Base-by-base conservation (phyloP, 2,888 invertebrate genomes). In the Protophormia terraenovae region DNA sequence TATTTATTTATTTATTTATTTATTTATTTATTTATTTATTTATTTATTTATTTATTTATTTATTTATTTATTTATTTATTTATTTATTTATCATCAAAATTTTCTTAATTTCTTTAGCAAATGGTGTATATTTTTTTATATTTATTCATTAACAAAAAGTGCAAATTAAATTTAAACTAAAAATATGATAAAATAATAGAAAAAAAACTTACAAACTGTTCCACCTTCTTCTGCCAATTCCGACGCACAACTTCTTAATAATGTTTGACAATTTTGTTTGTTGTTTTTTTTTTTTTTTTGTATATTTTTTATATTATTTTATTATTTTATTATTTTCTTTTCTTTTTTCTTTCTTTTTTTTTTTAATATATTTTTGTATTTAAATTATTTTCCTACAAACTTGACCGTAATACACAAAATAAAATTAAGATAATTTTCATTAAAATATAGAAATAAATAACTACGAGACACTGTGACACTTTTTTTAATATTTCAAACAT, bases 361-460 rank as follows among this genome's bases (percentile, higher is more conserved):
- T n/a, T n/a, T n/a, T 27, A 66, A 10, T 14, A 10, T 6, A 38
- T 10, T 38, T 64, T 32, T 58, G 3, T 55, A 66, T 41, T 77
- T 62, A 16, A 53, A 19, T 71, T 79, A 24, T 64, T 62, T 45
- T 6, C 22, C 10, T 81, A 27, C 16, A 35, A 73, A 67, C 73
- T 81, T 81, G 41, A 72, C 29, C 64, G 64, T 41, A 79, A 55
- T 79, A 67, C 12, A 71, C 6, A 66, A 75, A 72, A 45, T 35
- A 6, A 80, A 58, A 58, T 60, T 35, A 35, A 72, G 32, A 66
- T 58, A 29, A 50, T 73, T 64, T 79, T 24, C 14, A 38, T 79
- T 16, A 41, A 22, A 3, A 29, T 58, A 14, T 16, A 8, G n/a
- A 3, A 16, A 32, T 16, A 29, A 29, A 47, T 19, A 16, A 16